Evolutionary conservation across 1,140 invertebrate genomes (phyloP).

Genomic region (Ostrea denselamellosa): DNA sequence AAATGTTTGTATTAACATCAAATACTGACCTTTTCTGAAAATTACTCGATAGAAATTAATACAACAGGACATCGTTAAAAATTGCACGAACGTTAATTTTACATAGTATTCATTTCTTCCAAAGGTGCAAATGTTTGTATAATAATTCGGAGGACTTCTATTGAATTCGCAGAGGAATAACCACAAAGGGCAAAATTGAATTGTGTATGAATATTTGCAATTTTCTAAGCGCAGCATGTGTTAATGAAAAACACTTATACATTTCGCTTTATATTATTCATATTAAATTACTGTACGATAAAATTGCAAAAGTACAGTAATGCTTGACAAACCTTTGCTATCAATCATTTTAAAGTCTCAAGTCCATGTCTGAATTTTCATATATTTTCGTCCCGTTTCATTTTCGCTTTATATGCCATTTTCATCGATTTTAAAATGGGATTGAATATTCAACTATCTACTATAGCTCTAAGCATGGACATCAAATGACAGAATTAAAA

Average conservation of each 20-base stretch:
- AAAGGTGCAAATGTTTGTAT: background rate
- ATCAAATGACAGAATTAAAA: no score
- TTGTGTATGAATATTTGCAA: background rate
- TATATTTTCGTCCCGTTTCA: background rate
- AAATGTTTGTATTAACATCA: conserved; percentile 1
- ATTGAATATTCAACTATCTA: no score
- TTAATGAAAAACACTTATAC: background rate
- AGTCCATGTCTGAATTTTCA: background rate
- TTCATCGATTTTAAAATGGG: no score
- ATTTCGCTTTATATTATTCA: background rate
- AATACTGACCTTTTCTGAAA: conserved; percentile 27
- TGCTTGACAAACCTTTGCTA: background rate
- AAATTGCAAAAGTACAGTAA: background rate
- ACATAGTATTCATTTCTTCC: background rate
- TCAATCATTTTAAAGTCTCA: background rate
- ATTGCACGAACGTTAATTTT: background rate
- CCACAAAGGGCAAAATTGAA: background rate
- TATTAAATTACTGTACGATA: background rate
- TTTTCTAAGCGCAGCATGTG: background rate
- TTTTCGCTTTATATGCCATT: no score
- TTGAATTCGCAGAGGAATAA: background rate
- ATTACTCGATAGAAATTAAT: background rate
- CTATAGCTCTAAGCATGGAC: no score
- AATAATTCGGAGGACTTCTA: background rate
- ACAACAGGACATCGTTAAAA: conserved; percentile 1